Evolutionary conservation across 2,888 invertebrate genomes (phyloP).

Genomic region (Platerodrilus igneus): DNA sequence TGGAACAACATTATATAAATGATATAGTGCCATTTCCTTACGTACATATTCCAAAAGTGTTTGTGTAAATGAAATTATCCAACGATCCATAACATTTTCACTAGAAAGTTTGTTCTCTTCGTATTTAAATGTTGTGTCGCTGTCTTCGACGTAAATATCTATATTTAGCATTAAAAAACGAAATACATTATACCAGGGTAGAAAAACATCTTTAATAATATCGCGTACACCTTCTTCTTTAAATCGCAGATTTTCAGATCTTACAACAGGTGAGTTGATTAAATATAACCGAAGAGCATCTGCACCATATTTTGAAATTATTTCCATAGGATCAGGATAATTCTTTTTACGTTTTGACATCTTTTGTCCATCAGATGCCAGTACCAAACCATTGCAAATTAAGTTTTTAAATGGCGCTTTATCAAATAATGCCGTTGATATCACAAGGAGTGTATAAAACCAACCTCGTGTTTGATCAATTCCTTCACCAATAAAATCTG

Average conservation of each 20-base stretch:
- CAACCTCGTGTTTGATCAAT: conserved; percentile 97
- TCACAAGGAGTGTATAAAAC: conserved; percentile 97
- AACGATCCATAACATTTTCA: conserved; percentile 88
- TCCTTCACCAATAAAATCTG: conserved; percentile 99
- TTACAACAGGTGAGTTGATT: conserved; percentile 96
- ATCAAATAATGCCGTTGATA: conserved; percentile 92
- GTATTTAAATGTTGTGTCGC: conserved; percentile 42
- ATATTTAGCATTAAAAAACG: conserved; percentile 93
- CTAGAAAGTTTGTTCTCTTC: conserved; percentile 37
- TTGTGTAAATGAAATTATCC: conserved; percentile 97
- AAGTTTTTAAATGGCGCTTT: conserved; percentile 97
- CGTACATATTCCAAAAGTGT: conserved; percentile 83
- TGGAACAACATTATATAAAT: conserved; percentile 93
- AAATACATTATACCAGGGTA: conserved; percentile 95
- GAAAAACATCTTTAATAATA: conserved; percentile 93
- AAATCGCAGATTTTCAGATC: conserved; percentile 93
- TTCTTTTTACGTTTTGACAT: conserved; percentile 99
- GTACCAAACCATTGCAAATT: conserved; percentile 90
- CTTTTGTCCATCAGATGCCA: conserved; percentile 97
- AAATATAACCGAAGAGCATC: conserved; percentile 94
- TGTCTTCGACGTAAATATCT: conserved; percentile 68
- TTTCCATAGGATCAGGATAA: conserved; percentile 93
- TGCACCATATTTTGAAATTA: conserved; percentile 90
- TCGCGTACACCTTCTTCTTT: conserved; percentile 97
- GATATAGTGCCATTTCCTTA: conserved; percentile 91